A percentile compares a stretch with the other conserved stretches of the same genome.
Conservation (phyloP, 2,888 invertebrate species). For the Heliconius charithonia region DNA sequence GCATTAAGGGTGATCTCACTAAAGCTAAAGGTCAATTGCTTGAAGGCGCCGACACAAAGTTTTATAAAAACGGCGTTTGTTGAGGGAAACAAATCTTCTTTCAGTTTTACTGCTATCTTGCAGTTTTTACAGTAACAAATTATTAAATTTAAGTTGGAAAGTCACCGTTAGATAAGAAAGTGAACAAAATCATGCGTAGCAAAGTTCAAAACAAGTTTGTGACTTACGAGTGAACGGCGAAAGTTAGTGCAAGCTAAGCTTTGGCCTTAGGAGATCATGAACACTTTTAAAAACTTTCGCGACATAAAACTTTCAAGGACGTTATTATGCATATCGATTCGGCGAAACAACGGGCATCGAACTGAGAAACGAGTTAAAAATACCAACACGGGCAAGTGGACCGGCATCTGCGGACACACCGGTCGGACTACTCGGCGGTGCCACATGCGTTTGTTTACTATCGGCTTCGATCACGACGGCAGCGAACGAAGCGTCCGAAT, state of each 20-base stretch:
- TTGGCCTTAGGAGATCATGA: constrained; percentile 57
- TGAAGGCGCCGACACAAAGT: constrained; percentile 63
- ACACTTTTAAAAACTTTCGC: constrained; percentile 62
- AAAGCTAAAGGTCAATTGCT: constrained; percentile 67
- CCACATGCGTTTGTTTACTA: constrained; percentile 84
- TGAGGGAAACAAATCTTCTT: constrained; percentile 59
- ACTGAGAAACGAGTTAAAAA: constrained; percentile 83
- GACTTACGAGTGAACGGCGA: constrained; percentile 65
- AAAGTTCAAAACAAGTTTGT: constrained; percentile 64
- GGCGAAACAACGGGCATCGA: constrained; percentile 80
- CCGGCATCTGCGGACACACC: constrained; percentile 80
- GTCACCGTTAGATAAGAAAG: constrained; percentile 56
- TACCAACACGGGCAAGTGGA: constrained; percentile 74
- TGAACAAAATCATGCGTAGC: constrained; percentile 55
- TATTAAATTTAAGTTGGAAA: constrained; percentile 63
- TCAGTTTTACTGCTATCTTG: constrained; percentile 53
- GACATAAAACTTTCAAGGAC: constrained; percentile 73
- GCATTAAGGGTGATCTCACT: constrained; percentile 30
- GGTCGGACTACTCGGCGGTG: constrained; percentile 74
- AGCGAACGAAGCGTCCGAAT: constrained; percentile 49
- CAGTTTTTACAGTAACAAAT: constrained; percentile 53
- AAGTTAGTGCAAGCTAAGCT: constrained; percentile 57
- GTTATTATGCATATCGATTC: constrained; percentile 80
- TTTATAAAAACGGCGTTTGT: constrained; percentile 68
- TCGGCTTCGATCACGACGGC: constrained; percentile 66